Evolutionary conservation across 1,140 invertebrate species (phyloP), one percentile per base, ranked within the genome.

Genomic region (Helicorthomorpha holstii): DNA sequence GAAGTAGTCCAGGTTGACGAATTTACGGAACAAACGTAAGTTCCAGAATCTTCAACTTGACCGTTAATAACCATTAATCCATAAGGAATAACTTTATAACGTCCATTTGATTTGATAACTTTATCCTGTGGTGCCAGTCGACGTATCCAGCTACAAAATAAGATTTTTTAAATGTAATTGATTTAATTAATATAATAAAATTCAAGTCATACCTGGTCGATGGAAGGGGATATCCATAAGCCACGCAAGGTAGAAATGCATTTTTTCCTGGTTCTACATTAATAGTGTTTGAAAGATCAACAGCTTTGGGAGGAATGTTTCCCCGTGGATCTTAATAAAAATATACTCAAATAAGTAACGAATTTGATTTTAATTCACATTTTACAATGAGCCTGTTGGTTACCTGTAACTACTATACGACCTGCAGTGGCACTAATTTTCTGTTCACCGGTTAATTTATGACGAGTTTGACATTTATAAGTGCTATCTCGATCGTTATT

Each of bases 371-470:
- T 34, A 34, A 7, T 34, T 7, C 14, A 27, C n/a, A 12, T 16
- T 34, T 34, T 16, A 7, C 7, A 34, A 34, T 34, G 29, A 7
- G 16, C 7, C 29, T 47, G 27, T 27, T 27, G 76, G 80, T 80
- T 79, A 95, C 91, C 90, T 71, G 91, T 94, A 69, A 95, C 91
- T 67, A 94, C 87, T 52, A 96, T 75, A 61, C 87, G 76, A 69
- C 89, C 89, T 65, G 93, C 93, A 34, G 88, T 88, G 41, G 87
- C 85, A 63, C 89, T 94, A 53, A 91, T 73, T 66, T 87, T 77
- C 55, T 88, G 91, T 74, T 94, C 89, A 59, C 87, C 86, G 60
- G 91, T 92, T 41, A 95, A 75, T 59, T 87, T 77, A 68, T 95
- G 92, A 64, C 89, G 88, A 44, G 90, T 95, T 59, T 88, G 78